Conservation (phyloP, 2,113 vertebrate genomes). For the Penelope pileata region DNA sequence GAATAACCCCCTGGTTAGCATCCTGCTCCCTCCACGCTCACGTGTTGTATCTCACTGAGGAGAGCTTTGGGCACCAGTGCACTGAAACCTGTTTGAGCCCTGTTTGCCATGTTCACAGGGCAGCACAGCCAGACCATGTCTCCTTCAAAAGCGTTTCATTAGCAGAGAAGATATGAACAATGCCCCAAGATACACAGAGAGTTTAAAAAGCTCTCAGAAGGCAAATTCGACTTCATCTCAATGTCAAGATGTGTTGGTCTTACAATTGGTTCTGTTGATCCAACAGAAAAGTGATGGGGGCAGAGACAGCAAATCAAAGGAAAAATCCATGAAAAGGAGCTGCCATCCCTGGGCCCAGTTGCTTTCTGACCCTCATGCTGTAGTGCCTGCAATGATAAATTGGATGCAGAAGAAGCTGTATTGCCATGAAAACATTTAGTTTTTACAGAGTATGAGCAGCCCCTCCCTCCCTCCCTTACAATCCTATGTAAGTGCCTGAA, state of each 20-base stretch:
- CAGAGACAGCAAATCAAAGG: not conserved
- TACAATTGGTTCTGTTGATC: not conserved
- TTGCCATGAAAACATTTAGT: not conserved
- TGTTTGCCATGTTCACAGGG: no score
- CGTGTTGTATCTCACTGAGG: fast-evolving
- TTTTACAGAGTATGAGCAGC: slow-evolving; percentile 2
- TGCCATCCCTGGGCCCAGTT: not conserved
- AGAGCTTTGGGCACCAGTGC: not conserved
- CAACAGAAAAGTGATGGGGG: not conserved
- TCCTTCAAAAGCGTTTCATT: not conserved
- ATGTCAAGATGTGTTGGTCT: not conserved
- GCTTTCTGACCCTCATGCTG: not conserved
- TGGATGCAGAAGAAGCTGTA: not conserved
- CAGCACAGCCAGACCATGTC: not conserved
- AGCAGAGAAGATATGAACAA: not conserved
- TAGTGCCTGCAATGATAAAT: not conserved
- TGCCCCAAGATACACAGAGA: not conserved
- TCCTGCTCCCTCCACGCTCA: not conserved
- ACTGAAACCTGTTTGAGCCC: not conserved
- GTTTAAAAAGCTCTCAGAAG: not conserved
- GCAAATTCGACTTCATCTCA: not conserved
- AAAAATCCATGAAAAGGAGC: not conserved
- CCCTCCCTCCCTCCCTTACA: not conserved
- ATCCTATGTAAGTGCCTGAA: not conserved
- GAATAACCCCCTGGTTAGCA: not conserved